Base-by-base conservation (phyloP, 2,888 invertebrate species). In the Drosophila phalerata region DNA sequence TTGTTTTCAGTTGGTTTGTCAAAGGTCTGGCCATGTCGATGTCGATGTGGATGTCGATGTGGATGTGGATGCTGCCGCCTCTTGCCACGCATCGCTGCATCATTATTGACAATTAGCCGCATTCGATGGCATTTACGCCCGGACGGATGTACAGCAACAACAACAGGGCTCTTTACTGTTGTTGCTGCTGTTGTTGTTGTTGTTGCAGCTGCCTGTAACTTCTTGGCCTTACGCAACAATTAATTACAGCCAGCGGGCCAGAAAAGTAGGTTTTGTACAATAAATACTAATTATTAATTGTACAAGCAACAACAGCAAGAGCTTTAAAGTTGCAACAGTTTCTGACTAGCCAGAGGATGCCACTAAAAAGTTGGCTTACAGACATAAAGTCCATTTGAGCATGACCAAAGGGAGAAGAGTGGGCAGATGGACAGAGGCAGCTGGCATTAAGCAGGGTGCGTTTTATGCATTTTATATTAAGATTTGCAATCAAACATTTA, bases 51-150 rank as follows among this genome's bases (percentile, higher is more conserved):
- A 64, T 69, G 69, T 72, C 55, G 74, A 38, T 38, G 63, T 67
- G 5, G 34, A 38, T 42, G 63, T 81, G 87, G 62, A 80, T 77
- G 86, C 81, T 85, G 84, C 66, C 58, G 79, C 61, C 85, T 76
- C 55, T 61, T 71, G 88, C 84, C 84, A 85, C 88, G 88, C 84
- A 86, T 85, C 87, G 84, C 87, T 85, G 84, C 88, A 86, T 85
- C 84, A 85, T 88, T 85, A 88, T 88, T 85, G 89, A 85, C 87
- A 87, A 85, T 85, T 85, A 85, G 85, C 85, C 85, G 87, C 85
- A 84, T 85, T 85, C 70, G 88, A 84, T 83, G 86, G 84, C 84
- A 80, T 81, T 80, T 80, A 71, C 34, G 75, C 76, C 79, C 73
- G 73, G 79, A 81, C 88, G 84, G 84, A 84, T 84, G 84, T 84